Evolutionary conservation across 2,797 vertebrate genomes (phyloP), one percentile per base, ranked within the genome.

Genomic region (Megaceryle alcyon): DNA sequence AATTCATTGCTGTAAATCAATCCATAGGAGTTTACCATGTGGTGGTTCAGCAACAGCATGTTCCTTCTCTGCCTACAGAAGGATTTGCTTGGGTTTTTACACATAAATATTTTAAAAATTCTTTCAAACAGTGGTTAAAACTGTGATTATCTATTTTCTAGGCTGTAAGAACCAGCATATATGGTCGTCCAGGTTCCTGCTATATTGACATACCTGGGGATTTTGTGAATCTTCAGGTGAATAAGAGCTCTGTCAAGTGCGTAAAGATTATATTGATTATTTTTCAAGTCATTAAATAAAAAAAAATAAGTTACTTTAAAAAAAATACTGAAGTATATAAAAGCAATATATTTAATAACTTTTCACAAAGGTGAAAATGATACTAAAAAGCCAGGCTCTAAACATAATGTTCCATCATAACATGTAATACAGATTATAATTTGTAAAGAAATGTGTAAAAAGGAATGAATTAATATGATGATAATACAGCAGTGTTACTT

Each of bases 171-270:
- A 99, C 97, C 92, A 99, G 99, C 87, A 98, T 98, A 44, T 99
- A 99, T 65, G 99, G 99, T 19, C 99, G 99, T 69, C 99, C 99
- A 26, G 99, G 99, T 59, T 98, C 99, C 43, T 99, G 99, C 96
- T 99, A 99, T 79, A 94, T 99, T 92, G 99, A 99, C 94, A 99
- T 99, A 68, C 98, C 99, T 15, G 99, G 99, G 71, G 99, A 99
- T 95, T 99, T 99, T 98, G 98, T 99, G 84, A 99, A 98, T 86
- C 98, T 98, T 65, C 98, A 97, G 95, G 98, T 98, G 96, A 98
- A 98, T 49, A 97, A 97, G 95, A 98, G 92, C 96, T 98, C 97
- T 92, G 92, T 99, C 96, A 99, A 98, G 99, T 99, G 87, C 92
- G 98, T 97, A 93, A 90, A 65, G 37, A 64, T 90, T 86, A 21